These are phyloP conservation scores for Brachyhypopomus occidentalis DNA, from an alignment of 2,113 vertebrate genomes.

Conservation along the genomic window DNA sequence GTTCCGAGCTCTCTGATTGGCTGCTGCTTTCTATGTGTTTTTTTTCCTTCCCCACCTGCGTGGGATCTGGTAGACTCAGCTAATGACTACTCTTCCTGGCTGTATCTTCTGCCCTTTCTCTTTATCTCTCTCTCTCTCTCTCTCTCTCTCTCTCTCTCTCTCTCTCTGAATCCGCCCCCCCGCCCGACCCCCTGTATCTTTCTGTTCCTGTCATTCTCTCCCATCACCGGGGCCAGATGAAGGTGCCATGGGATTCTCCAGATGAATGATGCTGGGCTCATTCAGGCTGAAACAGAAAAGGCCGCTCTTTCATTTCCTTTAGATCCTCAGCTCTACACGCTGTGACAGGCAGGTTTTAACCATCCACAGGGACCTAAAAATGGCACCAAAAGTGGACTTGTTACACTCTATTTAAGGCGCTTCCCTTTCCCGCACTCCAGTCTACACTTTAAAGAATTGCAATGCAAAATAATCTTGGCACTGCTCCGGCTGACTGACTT, in stretches of 20 bases:
- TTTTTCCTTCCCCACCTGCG: neutral
- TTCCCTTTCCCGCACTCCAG: neutral
- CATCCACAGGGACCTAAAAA: neutral
- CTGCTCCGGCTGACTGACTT: neutral
- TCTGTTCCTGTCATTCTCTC: neutral
- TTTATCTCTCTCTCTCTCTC: neutral
- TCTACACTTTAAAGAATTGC: neutral
- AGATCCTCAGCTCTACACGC: neutral
- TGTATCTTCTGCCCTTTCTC: neutral
- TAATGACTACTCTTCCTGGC: neutral
- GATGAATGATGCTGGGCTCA: neutral
- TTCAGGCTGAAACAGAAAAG: neutral
- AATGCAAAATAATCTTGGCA: neutral
- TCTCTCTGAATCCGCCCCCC: neutral
- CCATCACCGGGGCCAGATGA: neutral
- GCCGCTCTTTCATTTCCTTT: neutral
- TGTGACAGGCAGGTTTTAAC: neutral
- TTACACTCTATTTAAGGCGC: neutral
- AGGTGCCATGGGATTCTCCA: neutral
- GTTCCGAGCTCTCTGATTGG: conserved; percentile 6
- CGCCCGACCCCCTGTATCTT: no score
- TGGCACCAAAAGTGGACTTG: neutral
- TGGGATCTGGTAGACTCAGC: conserved; percentile 4
- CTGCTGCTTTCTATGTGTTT: neutral
- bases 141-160: no score